These are phyloP conservation scores for Ligdia adustata DNA, from an alignment of 2,888 invertebrate genomes.

Conservation along the genomic window DNA sequence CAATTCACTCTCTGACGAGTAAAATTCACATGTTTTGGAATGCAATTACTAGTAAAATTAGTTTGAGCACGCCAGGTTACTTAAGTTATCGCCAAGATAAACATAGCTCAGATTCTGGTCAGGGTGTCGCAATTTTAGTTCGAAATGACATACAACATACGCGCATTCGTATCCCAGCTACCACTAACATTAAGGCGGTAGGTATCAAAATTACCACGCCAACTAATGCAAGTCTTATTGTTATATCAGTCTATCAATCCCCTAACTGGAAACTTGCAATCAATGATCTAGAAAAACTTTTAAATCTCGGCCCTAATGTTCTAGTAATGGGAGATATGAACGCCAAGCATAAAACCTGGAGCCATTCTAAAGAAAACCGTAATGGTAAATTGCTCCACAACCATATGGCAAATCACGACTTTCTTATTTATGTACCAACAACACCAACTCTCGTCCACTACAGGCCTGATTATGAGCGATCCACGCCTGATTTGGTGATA, in stretches of 20 bases:
- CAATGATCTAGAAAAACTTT: background rate
- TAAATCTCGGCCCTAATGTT: background rate
- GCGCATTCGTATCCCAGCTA: background rate
- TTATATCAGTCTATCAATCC: conserved; percentile 15
- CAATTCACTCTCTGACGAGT: too few relatives aligned
- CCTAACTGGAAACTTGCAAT: conserved; percentile 7
- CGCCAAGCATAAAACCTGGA: conserved; percentile 16
- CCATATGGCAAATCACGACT: conserved; percentile 8
- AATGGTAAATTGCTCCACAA: conserved; percentile 3
- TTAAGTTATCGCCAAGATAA: conserved; percentile 7
- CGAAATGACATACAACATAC: conserved; percentile 6
- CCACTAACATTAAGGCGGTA: conserved; percentile 7
- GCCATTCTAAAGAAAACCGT: background rate
- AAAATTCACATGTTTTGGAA: too few relatives aligned
- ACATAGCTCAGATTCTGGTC: conserved; percentile 2
- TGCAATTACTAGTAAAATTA: too few relatives aligned
- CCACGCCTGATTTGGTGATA: conserved; percentile 2
- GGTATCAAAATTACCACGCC: conserved; percentile 1
- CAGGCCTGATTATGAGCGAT: background rate
- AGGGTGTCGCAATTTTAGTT: conserved; percentile 17
- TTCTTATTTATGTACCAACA: conserved; percentile 2
- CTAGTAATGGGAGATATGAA: conserved; percentile 16
- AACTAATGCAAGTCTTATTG: background rate
- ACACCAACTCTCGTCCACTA: conserved; percentile 8
- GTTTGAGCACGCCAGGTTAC: conserved; percentile 9